Conservation (phyloP, 2,888 invertebrate species). For the Nudaria mundana region DNA sequence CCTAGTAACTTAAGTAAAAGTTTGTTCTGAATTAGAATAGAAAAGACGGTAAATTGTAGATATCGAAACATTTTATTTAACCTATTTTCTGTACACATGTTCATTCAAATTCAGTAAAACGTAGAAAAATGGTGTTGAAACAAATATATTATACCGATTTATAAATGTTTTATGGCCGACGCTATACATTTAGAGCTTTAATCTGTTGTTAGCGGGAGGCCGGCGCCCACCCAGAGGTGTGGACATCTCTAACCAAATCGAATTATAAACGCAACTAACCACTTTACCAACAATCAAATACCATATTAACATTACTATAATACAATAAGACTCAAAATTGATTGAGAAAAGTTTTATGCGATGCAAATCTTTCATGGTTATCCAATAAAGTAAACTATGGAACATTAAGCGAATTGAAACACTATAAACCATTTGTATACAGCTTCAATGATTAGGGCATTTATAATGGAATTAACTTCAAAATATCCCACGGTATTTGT, state of each 20-base stretch:
- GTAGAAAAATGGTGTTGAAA: conserved; percentile 61
- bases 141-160: conserved; percentile 63
- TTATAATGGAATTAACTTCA: conserved; percentile 37
- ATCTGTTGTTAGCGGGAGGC: conserved; percentile 67
- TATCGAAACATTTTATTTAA: conserved; percentile 26
- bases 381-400: conserved; percentile 47
- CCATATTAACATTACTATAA: conserved; percentile 16
- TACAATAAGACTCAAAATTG: conserved; percentile 37
- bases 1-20: no score
- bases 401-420: conserved; percentile 55
- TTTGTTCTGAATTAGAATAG: no score
- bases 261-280: conserved; percentile 57
- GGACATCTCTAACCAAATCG: conserved; percentile 70
- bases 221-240: conserved; percentile 76
- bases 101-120: conserved; percentile 54
- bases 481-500: conserved; percentile 39
- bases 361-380: conserved; percentile 27
- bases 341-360: conserved; percentile 6
- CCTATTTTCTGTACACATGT: conserved; percentile 38
- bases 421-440: conserved; percentile 54
- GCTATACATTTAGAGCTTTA: conserved; percentile 63
- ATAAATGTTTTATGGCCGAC: conserved; percentile 69
- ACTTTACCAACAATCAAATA: conserved; percentile 18
- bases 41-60: conserved; percentile 22
- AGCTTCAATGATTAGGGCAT: conserved; percentile 52